Conservation (phyloP, 2,113 vertebrate genomes). For the Dipodomys merriami region DNA sequence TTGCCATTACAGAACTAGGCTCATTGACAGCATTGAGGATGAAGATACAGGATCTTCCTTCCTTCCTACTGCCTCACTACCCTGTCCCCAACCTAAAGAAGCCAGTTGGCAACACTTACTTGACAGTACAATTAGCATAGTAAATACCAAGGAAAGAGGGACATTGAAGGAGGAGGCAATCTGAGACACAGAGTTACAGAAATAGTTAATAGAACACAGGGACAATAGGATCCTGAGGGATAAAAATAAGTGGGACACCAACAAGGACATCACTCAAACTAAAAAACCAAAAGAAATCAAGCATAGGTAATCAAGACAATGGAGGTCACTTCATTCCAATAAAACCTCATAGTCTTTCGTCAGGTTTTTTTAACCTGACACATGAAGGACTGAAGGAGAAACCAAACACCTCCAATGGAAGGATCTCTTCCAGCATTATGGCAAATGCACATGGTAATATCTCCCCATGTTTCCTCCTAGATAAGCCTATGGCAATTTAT, state of each 20-base stretch:
- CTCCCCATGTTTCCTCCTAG: background rate
- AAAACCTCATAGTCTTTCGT: background rate
- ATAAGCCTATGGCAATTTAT: background rate
- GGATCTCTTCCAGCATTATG: background rate
- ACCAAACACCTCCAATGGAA: background rate
- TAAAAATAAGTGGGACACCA: background rate
- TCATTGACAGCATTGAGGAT: background rate
- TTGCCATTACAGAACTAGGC: background rate
- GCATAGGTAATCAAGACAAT: background rate
- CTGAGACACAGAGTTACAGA: background rate
- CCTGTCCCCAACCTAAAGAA: background rate
- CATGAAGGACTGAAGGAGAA: background rate
- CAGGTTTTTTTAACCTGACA: background rate
- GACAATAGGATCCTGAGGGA: background rate
- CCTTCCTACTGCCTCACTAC: background rate
- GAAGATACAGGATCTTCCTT: background rate
- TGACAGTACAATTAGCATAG: background rate
- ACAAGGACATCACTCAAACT: background rate
- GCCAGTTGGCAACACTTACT: background rate
- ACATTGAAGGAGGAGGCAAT: background rate
- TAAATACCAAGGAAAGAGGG: background rate
- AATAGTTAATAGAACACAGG: background rate
- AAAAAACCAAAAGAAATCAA: constrained; percentile 51
- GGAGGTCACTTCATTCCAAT: background rate
- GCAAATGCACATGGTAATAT: background rate